Conservation (phyloP, 1,140 invertebrate species). For the Drosophila tropicalis region DNA sequence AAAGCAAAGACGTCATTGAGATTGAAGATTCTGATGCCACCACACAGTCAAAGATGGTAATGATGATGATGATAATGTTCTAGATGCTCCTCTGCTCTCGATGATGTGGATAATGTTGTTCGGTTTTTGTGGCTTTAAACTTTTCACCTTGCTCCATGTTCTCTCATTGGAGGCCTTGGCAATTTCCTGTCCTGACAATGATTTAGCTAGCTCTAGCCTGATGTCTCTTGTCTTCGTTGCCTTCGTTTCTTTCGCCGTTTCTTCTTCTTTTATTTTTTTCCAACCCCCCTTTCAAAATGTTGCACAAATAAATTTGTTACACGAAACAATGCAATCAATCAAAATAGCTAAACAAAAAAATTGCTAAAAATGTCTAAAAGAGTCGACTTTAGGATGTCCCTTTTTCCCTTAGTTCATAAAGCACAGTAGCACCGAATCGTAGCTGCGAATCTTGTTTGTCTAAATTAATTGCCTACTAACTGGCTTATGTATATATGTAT, state of each 20-base stretch:
- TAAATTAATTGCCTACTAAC: too few relatives aligned
- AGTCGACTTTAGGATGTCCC: background rate
- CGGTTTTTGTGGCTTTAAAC: slow-evolving; percentile 38
- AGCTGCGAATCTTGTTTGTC: too few relatives aligned
- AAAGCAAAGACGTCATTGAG: slow-evolving; percentile 39
- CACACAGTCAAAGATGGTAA: slow-evolving; percentile 21
- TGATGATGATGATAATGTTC: slow-evolving; percentile 23
- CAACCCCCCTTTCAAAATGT: background rate
- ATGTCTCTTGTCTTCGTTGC: background rate
- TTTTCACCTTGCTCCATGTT: slow-evolving; percentile 23
- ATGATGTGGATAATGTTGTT: slow-evolving; percentile 24
- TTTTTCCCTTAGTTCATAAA: too few relatives aligned
- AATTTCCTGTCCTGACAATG: slow-evolving; percentile 50
- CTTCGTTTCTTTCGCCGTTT: slow-evolving; percentile 1
- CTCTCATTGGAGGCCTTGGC: slow-evolving; percentile 15
- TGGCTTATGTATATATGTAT: too few relatives aligned
- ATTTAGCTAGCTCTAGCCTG: slow-evolving; percentile 32
- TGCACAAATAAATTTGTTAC: slow-evolving; percentile 63
- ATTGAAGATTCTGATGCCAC: slow-evolving; percentile 23
- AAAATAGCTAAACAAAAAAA: slow-evolving; percentile 43
- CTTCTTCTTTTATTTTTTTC: slow-evolving; percentile 23
- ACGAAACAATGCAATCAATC: slow-evolving; percentile 68
- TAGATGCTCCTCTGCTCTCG: background rate
- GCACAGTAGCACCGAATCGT: too few relatives aligned
- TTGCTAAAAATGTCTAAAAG: background rate